phyloP scores from a whole-genome alignment of 1,140 invertebrate species.

The Papilio polytes region DNA sequence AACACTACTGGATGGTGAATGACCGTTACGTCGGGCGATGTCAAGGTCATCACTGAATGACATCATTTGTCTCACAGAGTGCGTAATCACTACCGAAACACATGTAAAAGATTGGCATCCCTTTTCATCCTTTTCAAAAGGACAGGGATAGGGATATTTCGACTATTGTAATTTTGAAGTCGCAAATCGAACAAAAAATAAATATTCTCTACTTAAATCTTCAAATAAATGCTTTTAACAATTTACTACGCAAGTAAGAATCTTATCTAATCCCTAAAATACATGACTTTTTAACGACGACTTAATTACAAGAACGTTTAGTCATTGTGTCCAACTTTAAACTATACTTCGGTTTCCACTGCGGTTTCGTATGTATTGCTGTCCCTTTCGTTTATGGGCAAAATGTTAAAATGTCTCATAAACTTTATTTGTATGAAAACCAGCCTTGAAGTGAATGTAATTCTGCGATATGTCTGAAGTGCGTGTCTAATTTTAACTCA shows the following conservation, averaged over 20 bases:
- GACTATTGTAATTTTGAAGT: too few relatives aligned
- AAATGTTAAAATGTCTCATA: background rate
- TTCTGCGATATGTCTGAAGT: too few relatives aligned
- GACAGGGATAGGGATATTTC: too few relatives aligned
- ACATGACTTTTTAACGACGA: background rate
- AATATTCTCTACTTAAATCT: background rate
- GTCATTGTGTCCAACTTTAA: background rate
- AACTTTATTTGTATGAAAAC: too few relatives aligned
- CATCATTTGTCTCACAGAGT: background rate
- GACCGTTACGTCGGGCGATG: background rate
- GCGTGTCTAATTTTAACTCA: too few relatives aligned
- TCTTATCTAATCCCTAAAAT: background rate
- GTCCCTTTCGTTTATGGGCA: background rate
- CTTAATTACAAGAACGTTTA: constrained; percentile 4
- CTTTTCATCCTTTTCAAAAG: background rate
- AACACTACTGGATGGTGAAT: background rate
- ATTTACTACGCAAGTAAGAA: background rate
- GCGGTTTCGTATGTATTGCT: too few relatives aligned
- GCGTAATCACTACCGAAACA: background rate
- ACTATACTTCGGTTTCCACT: too few relatives aligned
- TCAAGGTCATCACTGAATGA: background rate
- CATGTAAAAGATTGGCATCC: background rate
- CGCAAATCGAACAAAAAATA: background rate
- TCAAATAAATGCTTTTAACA: background rate
- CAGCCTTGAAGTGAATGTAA: too few relatives aligned